Percentiles rank a stretch among this genome's conserved stretches.
These are phyloP conservation scores for Ptyas mucosa DNA, from an alignment of 2,113 vertebrate genomes.

Conservation along the genomic window DNA sequence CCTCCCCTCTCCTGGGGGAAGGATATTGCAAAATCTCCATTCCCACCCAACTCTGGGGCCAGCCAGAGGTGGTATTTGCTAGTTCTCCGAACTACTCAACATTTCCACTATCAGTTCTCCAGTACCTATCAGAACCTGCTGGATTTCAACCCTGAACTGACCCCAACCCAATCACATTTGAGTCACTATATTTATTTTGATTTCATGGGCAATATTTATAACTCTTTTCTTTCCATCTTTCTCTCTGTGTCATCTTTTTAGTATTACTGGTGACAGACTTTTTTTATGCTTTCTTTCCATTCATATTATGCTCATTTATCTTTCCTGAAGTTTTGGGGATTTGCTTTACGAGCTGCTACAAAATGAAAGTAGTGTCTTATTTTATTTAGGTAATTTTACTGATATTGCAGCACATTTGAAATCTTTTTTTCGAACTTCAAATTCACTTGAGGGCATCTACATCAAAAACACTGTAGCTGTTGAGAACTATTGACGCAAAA, in stretches of 20 bases:
- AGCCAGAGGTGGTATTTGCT: no score
- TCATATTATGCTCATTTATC: conserved; percentile 59
- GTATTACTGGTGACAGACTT: conserved; percentile 50
- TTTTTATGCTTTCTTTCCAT: conserved; percentile 54
- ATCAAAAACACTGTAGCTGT: conserved; percentile 32
- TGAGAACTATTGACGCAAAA: conserved; percentile 43
- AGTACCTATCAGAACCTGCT: no score
- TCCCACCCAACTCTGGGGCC: no score
- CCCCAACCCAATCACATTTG: background rate
- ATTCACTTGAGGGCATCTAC: conserved; percentile 40
- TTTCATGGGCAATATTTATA: background rate
- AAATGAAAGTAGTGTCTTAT: conserved; percentile 63
- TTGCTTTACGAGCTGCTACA: conserved; percentile 58
- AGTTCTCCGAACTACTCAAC: no score
- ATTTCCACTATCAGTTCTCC: no score
- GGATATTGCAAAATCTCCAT: no score
- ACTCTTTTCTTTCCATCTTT: conserved; percentile 33
- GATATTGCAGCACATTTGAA: conserved; percentile 22
- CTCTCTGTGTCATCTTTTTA: conserved; percentile 32
- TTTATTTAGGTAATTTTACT: conserved; percentile 57
- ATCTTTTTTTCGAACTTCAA: conserved; percentile 36
- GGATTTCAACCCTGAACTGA: background rate
- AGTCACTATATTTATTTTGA: background rate
- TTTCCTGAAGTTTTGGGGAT: conserved; percentile 48
- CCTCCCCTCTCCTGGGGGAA: no score